Evolutionary conservation across 2,888 invertebrate genomes (phyloP), one percentile per base, ranked within the genome.

Genomic region (Halictus ligatus): DNA sequence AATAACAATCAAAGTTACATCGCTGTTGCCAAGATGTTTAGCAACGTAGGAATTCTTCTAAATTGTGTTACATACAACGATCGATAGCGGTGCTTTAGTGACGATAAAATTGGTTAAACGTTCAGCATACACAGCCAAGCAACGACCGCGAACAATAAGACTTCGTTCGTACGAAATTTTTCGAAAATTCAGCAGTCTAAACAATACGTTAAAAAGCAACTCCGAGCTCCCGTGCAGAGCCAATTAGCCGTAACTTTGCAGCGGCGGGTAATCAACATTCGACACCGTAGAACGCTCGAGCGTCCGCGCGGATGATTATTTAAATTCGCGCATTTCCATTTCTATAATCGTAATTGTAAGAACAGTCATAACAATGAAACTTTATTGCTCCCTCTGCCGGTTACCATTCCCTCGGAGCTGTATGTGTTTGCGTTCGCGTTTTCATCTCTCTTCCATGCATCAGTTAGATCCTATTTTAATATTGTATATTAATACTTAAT

Each of bases 221-320:
- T 15, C 15, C 29, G 64, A 29, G 21, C 4, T 40, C 18, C 18
- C 7, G 64, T 29, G 29, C 25, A 29, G 29, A 69, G 67, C 35
- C 67, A 69, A 69, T 69, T 69, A 69, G 67, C 67, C 40, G 67
- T 69, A 69, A 69, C 21, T 69, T 40, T 69, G 67, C 18, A 54
- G 18, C 43, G n/a, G 50, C 64, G 29, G 54, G 67, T 10, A 69
- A 69, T 69, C 67, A 69, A 40, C 67, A 40, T 69, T 69, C 35
- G 40, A 72, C 67, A 69, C 67, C 67, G 67, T 21, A 8, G 67
- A 40, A 69, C 40, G 67, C 67, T 69, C 21, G 35, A 21, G 18
- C 35, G 67, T 35, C 18, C 35, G 21, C 67, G 8, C 67, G 15
- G 35, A 69, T 69, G 15, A 69, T 69, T 35, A 69, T 69, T 69